Percentiles rank a stretch among this genome's conserved stretches.
These are phyloP conservation scores for Odocoileus hemionus DNA, from an alignment of 2,113 vertebrate species.

Conservation along the genomic window DNA sequence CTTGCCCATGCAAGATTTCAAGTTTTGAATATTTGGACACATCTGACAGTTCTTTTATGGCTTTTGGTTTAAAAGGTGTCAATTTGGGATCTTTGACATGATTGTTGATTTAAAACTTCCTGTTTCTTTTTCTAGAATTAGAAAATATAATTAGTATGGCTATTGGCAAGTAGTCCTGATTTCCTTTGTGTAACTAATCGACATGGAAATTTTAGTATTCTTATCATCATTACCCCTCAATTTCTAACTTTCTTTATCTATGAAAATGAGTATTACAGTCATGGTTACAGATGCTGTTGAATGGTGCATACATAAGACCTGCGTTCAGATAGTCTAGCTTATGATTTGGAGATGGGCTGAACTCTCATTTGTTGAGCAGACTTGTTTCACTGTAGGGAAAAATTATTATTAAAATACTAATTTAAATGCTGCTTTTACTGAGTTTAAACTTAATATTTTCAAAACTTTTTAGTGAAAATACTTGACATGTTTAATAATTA, in stretches of 20 bases:
- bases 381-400: background rate
- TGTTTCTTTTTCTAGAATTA: background rate
- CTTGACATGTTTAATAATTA: background rate
- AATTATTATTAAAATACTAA: background rate
- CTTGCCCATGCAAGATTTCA: background rate
- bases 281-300: background rate
- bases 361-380: background rate
- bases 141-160: background rate
- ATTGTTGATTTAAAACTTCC: background rate
- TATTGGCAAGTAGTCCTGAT: background rate
- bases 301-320: background rate
- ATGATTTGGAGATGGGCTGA: background rate
- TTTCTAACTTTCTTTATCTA: background rate
- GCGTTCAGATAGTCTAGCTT: background rate
- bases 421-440: background rate
- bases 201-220: background rate
- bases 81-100: background rate
- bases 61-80: background rate
- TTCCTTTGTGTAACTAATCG: background rate
- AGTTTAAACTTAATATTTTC: background rate
- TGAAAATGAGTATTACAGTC: background rate
- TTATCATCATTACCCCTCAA: background rate
- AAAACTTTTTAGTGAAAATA: constrained; percentile 26
- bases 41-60: background rate
- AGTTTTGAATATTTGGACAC: background rate